Base-by-base conservation (phyloP, 2,113 vertebrate genomes). In the Hydrochoerus hydrochaeris region DNA sequence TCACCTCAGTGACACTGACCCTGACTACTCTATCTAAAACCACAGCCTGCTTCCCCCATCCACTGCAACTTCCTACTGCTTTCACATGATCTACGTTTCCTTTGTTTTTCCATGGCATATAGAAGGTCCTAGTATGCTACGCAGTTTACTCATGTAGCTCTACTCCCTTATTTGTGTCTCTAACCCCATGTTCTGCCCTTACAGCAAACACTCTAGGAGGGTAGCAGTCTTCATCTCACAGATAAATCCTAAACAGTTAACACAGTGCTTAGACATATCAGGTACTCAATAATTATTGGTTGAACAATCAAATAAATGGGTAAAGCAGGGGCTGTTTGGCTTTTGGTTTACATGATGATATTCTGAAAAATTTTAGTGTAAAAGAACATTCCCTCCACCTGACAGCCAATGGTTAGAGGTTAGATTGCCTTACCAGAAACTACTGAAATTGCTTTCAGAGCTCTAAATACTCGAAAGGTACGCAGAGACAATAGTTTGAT, bases 391-490 rank as follows among this genome's bases (percentile, higher is more conserved):
- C 77, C 41, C 46, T 71, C 35, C 41, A 57, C 5, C 26, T 69
- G 44, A 69, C 26, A 96, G 49, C 30, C n/a, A 52, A 57, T 13
- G 5, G 5, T 20, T 38, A 44, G 60, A 93, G 77, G 30, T 89
- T 49, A 71, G 67, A 41, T 19, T 49, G 75, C 65, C 96, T 99
- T 98, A 99, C 99, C 99, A 99, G 99, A 99, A 98, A 99, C 99
- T 91, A 99, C 99, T 85, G 99, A 99, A 99, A 99, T 99, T 92
- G 99, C 99, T 99, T 99, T 99, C 97, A 99, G 99, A 80, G 99
- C 99, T 98, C 99, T 98, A 38, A 99, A 99, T 46, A 99, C 99
- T 98, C 99, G 99, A 98, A 99, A 99, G 75, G 99, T 99, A 97
- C 99, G 99, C 93, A 99, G 99, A 77, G 99, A 99, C 94, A 99